These are phyloP conservation scores for Thunnus albacares DNA, from an alignment of 2,797 vertebrate species.

Conservation along the genomic window DNA sequence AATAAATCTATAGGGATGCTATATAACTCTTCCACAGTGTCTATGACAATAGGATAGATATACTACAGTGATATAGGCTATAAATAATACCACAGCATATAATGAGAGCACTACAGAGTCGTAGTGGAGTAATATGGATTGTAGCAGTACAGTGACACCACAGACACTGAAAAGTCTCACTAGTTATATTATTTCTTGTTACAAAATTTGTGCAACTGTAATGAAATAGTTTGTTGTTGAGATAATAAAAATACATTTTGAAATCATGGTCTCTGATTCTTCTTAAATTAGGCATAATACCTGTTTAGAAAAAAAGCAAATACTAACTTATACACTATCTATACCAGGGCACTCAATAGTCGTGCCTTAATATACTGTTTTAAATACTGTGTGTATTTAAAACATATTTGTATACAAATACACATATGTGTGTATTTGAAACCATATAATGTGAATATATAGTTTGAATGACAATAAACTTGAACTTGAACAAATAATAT, in stretches of 20 bases:
- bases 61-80: not conserved
- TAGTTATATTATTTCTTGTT: not conserved
- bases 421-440: no score
- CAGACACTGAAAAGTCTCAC: not conserved
- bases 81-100: not conserved
- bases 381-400: no score
- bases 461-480: not conserved
- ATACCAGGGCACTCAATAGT: no score
- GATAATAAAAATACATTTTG: constrained; percentile 28
- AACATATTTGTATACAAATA: no score
- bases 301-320: not conserved
- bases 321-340: no score
- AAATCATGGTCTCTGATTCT: not conserved
- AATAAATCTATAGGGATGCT: not conserved
- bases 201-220: constrained; percentile 8
- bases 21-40: not conserved
- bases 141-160: not conserved
- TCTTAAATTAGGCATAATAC: not conserved
- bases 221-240: not conserved
- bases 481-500: not conserved
- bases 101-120: not conserved
- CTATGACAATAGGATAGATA: not conserved
- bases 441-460: not conserved
- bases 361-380: no score
- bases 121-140: not conserved